Evolutionary conservation across 2,113 vertebrate genomes (phyloP), one percentile per base, ranked within the genome.

Genomic region (Colinus virginianus): DNA sequence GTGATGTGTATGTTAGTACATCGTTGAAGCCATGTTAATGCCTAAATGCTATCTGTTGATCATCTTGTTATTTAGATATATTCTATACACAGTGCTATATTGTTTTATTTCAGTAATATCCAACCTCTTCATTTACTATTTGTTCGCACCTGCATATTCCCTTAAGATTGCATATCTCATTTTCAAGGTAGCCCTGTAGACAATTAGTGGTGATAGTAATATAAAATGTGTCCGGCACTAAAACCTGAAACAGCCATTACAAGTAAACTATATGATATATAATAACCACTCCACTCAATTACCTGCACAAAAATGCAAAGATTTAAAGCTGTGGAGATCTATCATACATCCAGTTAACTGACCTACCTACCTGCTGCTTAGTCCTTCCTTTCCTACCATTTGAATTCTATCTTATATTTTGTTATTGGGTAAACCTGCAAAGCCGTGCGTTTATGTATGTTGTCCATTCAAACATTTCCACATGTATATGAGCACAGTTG

Each of bases 221-320:
- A 70, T 93, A 95, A 96, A 94, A 87, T 92, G 88, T 93, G 61
- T 77, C 94, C 70, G 48, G 34, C 86, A 61, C 84, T 96, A 88
- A 96, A 92, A 96, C 94, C 90, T 84, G 84, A 80, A 96, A 75
- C 4, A 43, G 76, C 89, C 91, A 88, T 92, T 91, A 68, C 87
- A 94, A 75, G 88, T 95, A 93, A 97, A 89, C 86, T 93, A 64
- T 94, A 83, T 84, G 90, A 97, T 94, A 71, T 94, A 90, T 92
- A 93, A 95, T 96, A 94, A 70, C 77, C 59, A 80, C 87, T 90
- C 36, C 87, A 91, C 81, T 96, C 93, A 96, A 94, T 91, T 96
- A 94, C 72, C 90, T 89, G 70, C 87, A 78, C 71, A 72, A 84
- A 96, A 91, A 96, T 83, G 78, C 91, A 85, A 90, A 45, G 63